Evolutionary conservation across 2,888 invertebrate genomes (phyloP), one percentile per base, ranked within the genome.

Genomic region (Malacosoma neustria): DNA sequence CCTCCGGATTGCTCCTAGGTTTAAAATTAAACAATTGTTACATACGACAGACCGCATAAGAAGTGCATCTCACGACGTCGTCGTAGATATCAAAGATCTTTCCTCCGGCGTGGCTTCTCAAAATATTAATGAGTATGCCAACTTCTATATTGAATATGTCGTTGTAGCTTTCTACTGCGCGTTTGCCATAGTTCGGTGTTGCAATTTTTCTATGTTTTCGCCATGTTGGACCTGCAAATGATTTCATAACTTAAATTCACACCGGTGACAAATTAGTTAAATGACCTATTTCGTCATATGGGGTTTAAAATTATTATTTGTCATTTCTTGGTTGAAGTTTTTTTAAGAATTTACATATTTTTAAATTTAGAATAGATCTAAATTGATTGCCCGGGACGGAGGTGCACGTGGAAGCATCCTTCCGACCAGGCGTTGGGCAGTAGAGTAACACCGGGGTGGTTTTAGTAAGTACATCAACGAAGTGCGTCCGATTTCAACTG

Each of bases 141-240:
- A 61, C 61, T 51, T 82, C 81, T 7, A 43, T 41, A 31, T 77
- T 72, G 43, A 81, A 71, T 0, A 62, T 46, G 1, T 45, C 43
- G 2, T 40, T 49, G 48, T 77, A 80, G 35, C 58, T 63, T 15
- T 70, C 68, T 6, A 72, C 60, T 2, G 72, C 72, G 13, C 61
- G 58, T 38, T 67, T 75, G 0, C 73, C 65, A 32, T 72, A 81
- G 45, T 76, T 77, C 0, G 80, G 77, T 1, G 42, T 62, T 1
- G 73, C 77, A 40, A 81, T 57, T 48, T 81, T 81, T n/a, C 82
- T 65, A 32, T 79, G 77, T 30, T 64, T 71, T 0, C 74, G 56
- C 82, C 82, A 82, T 11, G 40, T 38, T 22, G 59, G 54, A 3
- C 81, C 81, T 80, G 41, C 7, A n/a, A 31, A 32, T 29, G 9